Evolutionary conservation across 2,113 vertebrate genomes (phyloP).

Genomic region (Ctenodactylus gundi): DNA sequence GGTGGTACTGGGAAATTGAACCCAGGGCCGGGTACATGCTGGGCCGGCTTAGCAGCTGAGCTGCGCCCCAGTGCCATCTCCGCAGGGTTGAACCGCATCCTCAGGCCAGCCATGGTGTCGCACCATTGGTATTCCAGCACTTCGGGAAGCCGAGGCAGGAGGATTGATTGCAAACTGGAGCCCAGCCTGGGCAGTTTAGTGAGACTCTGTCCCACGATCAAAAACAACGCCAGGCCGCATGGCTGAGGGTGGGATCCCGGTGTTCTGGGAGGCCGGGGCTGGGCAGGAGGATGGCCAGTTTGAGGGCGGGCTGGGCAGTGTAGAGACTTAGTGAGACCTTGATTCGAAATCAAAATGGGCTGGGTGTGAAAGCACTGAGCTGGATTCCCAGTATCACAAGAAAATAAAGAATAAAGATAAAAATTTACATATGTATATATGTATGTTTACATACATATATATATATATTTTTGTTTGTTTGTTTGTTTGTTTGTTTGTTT

Average conservation of each 20-base stretch:
- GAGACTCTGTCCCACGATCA: not conserved
- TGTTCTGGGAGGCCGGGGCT: not conserved
- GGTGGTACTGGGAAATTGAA: no score
- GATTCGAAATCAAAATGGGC: not conserved
- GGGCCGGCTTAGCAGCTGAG: no score
- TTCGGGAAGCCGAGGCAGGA: not conserved
- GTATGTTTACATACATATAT: no score
- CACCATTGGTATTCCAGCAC: not conserved
- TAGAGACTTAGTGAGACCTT: not conserved
- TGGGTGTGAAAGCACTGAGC: not conserved
- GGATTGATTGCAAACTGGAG: not conserved
- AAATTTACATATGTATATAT: no score
- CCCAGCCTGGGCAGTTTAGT: not conserved
- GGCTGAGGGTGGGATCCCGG: no score
- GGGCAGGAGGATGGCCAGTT: not conserved
- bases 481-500: no score
- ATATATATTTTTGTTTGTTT: no score
- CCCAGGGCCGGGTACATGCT: no score
- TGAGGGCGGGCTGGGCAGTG: not conserved
- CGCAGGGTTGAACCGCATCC: not conserved
- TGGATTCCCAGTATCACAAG: no score
- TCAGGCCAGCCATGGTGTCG: not conserved
- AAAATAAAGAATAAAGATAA: no score
- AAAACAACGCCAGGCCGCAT: no score
- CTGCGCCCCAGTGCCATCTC: no score